These are phyloP conservation scores for Cyprinodon tularosa DNA, from an alignment of 2,113 vertebrate genomes.

Conservation along the genomic window DNA sequence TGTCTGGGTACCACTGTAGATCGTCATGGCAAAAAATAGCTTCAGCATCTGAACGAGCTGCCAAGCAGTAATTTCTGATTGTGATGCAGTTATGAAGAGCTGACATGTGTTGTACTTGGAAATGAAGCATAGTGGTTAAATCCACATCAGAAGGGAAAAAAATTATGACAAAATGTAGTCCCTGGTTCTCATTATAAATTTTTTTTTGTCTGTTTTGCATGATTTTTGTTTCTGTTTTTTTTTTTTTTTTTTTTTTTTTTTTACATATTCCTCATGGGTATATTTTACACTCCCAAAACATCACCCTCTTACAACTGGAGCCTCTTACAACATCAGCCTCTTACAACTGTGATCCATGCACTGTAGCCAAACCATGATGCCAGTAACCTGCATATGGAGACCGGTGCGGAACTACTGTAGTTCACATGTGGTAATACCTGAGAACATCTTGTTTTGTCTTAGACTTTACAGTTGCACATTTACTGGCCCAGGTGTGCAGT, in stretches of 20 bases:
- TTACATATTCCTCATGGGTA: not conserved
- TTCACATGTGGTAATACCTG: too few relatives aligned
- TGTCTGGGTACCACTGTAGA: slow-evolving; percentile 52
- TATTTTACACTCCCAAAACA: not conserved
- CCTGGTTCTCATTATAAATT: not conserved
- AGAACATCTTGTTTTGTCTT: too few relatives aligned
- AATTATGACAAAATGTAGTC: not conserved
- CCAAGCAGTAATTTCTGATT: slow-evolving; percentile 31
- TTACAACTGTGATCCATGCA: not conserved
- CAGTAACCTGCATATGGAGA: too few relatives aligned
- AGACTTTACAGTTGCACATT: too few relatives aligned
- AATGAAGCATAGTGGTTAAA: slow-evolving; percentile 16
- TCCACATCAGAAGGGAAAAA: slow-evolving; percentile 13
- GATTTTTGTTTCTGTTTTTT: too few relatives aligned
- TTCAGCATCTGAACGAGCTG: slow-evolving; percentile 32
- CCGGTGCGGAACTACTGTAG: too few relatives aligned
- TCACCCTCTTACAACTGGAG: not conserved
- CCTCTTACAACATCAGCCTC: not conserved
- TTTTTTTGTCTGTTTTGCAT: not conserved
- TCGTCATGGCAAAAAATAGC: slow-evolving; percentile 47
- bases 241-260: too few relatives aligned
- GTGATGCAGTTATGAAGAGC: slow-evolving; percentile 14
- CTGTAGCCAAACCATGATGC: too few relatives aligned
- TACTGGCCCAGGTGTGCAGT: too few relatives aligned
- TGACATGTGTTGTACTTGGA: slow-evolving; percentile 25